Percentiles rank a stretch among this genome's conserved stretches.
Evolutionary conservation across 2,888 invertebrate species (phyloP).

Genomic region (Drosophila rubida): DNA sequence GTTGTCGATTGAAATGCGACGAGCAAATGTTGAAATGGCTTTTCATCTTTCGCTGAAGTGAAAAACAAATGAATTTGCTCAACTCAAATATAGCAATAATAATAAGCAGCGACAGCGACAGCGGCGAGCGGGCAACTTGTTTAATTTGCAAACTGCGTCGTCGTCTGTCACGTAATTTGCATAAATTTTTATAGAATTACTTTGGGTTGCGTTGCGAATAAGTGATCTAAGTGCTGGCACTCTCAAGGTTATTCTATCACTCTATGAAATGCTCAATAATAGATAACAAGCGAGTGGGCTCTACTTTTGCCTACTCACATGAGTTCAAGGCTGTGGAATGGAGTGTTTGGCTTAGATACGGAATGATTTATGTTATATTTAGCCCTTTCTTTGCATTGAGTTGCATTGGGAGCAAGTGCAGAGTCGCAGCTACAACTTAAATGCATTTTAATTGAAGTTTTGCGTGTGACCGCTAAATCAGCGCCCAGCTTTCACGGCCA

Average conservation of each 20-base stretch:
- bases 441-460: conserved; percentile 68
- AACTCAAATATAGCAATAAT: conserved; percentile 60
- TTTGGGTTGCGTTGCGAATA: conserved; percentile 8
- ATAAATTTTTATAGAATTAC: conserved; percentile 31
- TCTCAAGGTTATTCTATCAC: conserved; percentile 6
- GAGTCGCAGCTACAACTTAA: conserved; percentile 26
- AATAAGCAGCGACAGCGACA: conserved; percentile 50
- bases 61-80: conserved; percentile 44
- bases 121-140: conserved; percentile 18
- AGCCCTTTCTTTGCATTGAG: conserved; percentile 37
- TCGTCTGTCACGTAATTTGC: conserved; percentile 44
- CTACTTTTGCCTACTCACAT: too few species aligned
- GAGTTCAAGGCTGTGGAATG: not conserved
- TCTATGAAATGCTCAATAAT: not conserved
- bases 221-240: not conserved
- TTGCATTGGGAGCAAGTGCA: conserved; percentile 20
- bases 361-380: conserved; percentile 12
- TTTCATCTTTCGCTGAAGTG: conserved; percentile 19
- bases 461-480: conserved; percentile 67
- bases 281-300: too few species aligned
- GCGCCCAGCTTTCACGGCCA: conserved; percentile 5
- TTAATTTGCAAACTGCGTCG: conserved; percentile 38
- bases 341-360: not conserved
- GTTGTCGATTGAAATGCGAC: not conserved
- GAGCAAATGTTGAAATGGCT: not conserved